Evolutionary conservation across 2,113 vertebrate species (phyloP).

Genomic region (Trogon melanurus): DNA sequence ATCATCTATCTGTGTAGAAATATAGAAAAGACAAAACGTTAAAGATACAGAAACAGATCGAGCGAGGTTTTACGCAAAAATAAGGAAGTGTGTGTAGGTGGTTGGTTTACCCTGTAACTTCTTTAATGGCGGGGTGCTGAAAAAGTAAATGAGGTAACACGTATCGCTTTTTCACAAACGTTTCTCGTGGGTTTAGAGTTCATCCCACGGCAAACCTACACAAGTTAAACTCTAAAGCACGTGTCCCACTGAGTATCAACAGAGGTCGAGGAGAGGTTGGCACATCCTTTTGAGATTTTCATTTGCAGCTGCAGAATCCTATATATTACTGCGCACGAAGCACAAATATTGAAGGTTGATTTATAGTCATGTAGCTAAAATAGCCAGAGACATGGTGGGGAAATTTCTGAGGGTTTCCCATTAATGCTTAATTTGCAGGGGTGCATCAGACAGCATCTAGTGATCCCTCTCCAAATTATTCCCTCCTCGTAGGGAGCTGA

Average conservation of each 20-base stretch:
- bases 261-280: background rate
- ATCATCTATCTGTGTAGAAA: background rate
- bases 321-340: background rate
- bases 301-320: background rate
- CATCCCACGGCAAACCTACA: background rate
- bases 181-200: background rate
- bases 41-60: background rate
- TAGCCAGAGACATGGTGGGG: background rate
- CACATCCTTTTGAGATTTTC: background rate
- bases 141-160: background rate
- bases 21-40: background rate
- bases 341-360: background rate
- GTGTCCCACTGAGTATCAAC: background rate
- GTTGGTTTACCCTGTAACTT: conserved; percentile 4
- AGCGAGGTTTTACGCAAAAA: background rate
- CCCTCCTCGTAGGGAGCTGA: background rate
- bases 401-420: background rate
- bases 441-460: background rate
- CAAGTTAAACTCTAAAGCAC: background rate
- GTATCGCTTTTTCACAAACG: background rate
- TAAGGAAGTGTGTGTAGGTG: background rate
- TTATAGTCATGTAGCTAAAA: background rate
- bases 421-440: background rate
- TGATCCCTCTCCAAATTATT: background rate
- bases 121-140: background rate